These are phyloP conservation scores for Bungarus multicinctus DNA, from an alignment of 2,113 vertebrate species.

Conservation along the genomic window DNA sequence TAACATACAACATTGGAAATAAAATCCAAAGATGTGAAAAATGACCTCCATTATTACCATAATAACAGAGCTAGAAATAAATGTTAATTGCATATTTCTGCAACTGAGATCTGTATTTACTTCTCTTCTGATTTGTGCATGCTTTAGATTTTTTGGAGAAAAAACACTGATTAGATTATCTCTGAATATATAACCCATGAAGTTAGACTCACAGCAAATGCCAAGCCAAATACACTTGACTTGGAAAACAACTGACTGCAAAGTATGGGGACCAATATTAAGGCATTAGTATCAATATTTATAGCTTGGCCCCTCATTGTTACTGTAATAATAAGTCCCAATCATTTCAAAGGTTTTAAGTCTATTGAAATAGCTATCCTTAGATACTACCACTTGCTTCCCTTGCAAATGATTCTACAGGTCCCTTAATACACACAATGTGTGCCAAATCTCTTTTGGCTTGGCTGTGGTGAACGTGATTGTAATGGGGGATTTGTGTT, in stretches of 20 bases:
- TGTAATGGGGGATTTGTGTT: neutral
- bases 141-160: neutral
- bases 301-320: neutral
- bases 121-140: neutral
- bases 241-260: neutral
- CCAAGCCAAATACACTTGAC: neutral
- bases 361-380: neutral
- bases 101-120: neutral
- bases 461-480: neutral
- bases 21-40: neutral
- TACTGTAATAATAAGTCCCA: neutral
- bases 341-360: neutral
- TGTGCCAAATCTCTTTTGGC: neutral
- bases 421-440: neutral
- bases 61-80: neutral
- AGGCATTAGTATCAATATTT: neutral
- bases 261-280: neutral
- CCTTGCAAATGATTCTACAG: neutral
- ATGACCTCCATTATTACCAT: neutral
- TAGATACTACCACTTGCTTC: neutral
- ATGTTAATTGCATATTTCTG: neutral
- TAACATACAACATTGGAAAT: slow-evolving; percentile 7
- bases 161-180: neutral
- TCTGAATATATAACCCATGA: neutral
- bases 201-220: neutral